Evolutionary conservation across 2,113 vertebrate genomes (phyloP).

Genomic region (Pandion haliaetus): DNA sequence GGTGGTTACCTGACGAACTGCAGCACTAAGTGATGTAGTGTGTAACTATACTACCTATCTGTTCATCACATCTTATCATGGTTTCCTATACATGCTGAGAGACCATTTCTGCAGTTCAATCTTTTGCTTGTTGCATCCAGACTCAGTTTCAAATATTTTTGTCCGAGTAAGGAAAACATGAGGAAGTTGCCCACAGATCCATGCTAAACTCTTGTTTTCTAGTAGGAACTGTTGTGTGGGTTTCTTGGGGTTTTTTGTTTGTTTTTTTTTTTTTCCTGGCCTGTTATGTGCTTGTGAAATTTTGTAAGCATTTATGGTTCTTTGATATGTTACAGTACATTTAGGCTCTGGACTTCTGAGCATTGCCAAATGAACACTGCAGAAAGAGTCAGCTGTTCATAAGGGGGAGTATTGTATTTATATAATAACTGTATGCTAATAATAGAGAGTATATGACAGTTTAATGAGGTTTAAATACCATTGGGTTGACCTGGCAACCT

Average conservation of each 20-base stretch:
- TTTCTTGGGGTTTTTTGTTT: too few species aligned
- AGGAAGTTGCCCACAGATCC: not conserved
- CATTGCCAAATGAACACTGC: not conserved
- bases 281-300: not conserved
- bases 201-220: not conserved
- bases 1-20: not conserved
- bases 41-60: not conserved
- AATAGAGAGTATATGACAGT: not conserved
- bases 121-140: not conserved
- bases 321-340: not conserved
- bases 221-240: not conserved
- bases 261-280: not conserved
- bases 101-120: not conserved
- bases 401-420: not conserved
- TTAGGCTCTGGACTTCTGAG: not conserved
- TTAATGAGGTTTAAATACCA: not conserved
- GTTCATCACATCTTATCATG: not conserved
- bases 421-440: not conserved
- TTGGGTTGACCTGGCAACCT: not conserved
- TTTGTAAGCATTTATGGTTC: not conserved
- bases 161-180: not conserved
- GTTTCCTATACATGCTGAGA: not conserved
- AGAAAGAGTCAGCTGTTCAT: not conserved
- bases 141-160: not conserved
- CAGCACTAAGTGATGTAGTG: not conserved